Evolutionary conservation across 23 tunicate species (phyloP).

Genomic region (Phallusia fumigata): DNA sequence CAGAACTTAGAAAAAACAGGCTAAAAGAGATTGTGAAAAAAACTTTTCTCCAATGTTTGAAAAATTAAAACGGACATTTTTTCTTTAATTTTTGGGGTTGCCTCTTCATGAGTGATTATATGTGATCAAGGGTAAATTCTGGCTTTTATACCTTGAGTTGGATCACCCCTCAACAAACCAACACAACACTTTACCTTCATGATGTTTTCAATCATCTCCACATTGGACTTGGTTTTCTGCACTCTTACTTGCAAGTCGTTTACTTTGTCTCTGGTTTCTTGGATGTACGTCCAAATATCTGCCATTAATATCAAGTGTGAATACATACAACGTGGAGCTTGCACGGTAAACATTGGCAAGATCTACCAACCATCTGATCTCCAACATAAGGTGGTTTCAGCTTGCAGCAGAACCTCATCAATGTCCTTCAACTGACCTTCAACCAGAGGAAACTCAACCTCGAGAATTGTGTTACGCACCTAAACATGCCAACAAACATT

Average conservation of each 20-base stretch:
- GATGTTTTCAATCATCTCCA: constrained; percentile 71
- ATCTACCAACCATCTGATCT: constrained; percentile 65
- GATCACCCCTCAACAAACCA: too few species aligned
- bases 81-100: too few species aligned
- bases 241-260: constrained; percentile 82
- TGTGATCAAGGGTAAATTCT: too few species aligned
- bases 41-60: too few species aligned
- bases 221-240: constrained; percentile 81
- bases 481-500: constrained; percentile 2
- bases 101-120: too few species aligned
- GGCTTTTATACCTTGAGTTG: too few species aligned
- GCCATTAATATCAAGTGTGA: too few species aligned
- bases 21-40: too few species aligned
- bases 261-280: constrained; percentile 66
- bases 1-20: too few species aligned
- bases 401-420: constrained; percentile 60
- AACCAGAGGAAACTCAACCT: constrained; percentile 90
- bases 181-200: constrained; percentile 78
- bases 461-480: constrained; percentile 70
- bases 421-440: constrained; percentile 72
- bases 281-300: constrained; percentile 95
- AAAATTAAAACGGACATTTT: too few species aligned
- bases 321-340: too few species aligned
- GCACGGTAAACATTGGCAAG: not conserved
- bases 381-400: constrained; percentile 81